Percentiles rank a stretch among this genome's conserved stretches.
Evolutionary conservation across 2,797 vertebrate species (phyloP).

Genomic region (Hozukius guyotensis): DNA sequence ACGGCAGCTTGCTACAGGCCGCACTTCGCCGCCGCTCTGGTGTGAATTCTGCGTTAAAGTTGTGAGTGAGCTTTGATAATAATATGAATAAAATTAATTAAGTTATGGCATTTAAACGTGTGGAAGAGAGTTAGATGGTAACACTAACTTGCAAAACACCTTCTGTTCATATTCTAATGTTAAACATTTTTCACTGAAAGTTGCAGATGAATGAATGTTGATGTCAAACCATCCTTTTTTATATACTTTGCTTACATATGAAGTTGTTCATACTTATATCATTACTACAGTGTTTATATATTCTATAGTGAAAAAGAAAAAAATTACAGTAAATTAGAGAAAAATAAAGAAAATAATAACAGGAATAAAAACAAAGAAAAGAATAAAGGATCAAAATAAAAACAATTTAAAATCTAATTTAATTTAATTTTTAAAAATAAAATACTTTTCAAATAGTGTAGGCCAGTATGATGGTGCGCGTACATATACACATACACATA

Average conservation of each 20-base stretch:
- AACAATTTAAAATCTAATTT: no score
- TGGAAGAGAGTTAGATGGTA: not conserved
- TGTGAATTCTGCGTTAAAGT: not conserved
- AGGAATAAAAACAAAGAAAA: no score
- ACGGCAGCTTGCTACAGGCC: no score
- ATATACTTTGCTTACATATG: not conserved
- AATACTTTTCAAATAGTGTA: no score
- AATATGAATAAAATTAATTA: not conserved
- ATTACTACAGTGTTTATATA: not conserved
- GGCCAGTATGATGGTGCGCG: no score
- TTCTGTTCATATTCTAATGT: not conserved
- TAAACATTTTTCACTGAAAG: not conserved
- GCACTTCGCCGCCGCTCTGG: no score
- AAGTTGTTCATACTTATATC: not conserved
- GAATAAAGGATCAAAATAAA: no score
- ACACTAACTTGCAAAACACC: not conserved
- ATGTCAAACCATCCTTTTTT: not conserved
- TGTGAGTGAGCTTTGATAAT: not conserved
- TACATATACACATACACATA: no score
- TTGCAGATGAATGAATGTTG: not conserved
- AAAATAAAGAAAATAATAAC: no score
- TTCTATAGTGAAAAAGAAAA: no score
- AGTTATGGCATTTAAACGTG: not conserved
- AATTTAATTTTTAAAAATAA: rapidly evolving
- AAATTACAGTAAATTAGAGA: no score